phyloP scores from a whole-genome alignment of 2,113 vertebrate genomes.

The Lycocorax pyrrhopterus region DNA sequence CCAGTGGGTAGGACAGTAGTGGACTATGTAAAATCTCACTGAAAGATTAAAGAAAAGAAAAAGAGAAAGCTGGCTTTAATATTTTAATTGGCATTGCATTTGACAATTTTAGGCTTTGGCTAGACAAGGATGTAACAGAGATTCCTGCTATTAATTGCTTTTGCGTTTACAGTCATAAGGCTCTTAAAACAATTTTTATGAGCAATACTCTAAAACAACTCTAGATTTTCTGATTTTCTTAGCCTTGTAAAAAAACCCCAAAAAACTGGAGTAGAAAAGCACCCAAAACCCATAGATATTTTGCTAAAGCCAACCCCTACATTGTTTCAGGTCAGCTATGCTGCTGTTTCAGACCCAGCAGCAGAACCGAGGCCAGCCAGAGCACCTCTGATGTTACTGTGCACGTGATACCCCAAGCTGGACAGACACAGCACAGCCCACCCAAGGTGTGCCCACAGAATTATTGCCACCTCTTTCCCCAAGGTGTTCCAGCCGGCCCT shows the following conservation, averaged over 20 bases:
- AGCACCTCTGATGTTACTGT: background rate
- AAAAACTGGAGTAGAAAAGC: background rate
- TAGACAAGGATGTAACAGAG: background rate
- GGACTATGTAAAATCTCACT: background rate
- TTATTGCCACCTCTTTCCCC: background rate
- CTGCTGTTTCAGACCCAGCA: background rate
- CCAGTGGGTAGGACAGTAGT: background rate
- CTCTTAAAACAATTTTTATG: background rate
- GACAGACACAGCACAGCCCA: background rate
- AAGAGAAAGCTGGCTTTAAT: background rate
- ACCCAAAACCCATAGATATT: background rate
- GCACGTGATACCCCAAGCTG: fast-evolving
- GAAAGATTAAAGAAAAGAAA: background rate
- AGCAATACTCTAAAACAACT: background rate
- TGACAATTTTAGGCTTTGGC: background rate
- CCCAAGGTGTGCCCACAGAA: background rate
- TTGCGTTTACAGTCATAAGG: background rate
- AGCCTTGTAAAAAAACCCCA: background rate
- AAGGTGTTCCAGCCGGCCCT: background rate
- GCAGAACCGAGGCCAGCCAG: background rate
- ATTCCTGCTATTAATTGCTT: background rate
- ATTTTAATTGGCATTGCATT: background rate
- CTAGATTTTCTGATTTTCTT: background rate
- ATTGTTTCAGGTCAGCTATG: background rate
- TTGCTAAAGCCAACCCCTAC: background rate